Conservation (phyloP, 64 coral and sea anemone genomes). For the Acropora yongei region DNA sequence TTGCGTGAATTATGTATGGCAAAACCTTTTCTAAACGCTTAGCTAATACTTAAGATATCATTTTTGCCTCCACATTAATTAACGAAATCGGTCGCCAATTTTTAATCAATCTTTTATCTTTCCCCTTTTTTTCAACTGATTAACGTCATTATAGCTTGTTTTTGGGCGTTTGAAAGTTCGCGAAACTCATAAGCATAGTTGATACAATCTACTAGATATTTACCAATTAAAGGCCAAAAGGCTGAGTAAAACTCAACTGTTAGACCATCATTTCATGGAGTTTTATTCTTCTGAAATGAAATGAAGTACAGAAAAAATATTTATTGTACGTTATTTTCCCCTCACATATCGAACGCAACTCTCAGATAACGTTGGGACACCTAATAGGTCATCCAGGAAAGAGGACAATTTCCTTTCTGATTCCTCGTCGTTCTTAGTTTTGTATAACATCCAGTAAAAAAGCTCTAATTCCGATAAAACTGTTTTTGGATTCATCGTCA, state of each 20-base stretch:
- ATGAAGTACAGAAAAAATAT: conserved; percentile 1
- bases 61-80: too few species aligned
- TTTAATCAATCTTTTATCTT: too few species aligned
- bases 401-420: conserved; percentile 1
- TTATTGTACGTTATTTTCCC: conserved; percentile 8
- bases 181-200: conserved; percentile 22
- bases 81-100: too few species aligned
- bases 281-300: background rate
- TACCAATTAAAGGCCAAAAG: conserved; percentile 50
- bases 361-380: background rate
- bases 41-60: too few species aligned
- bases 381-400: background rate
- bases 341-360: background rate
- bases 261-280: too few species aligned
- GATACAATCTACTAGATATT: conserved; percentile 13
- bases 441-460: conserved; percentile 17
- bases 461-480: conserved; percentile 1
- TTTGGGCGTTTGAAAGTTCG: conserved; percentile 35
- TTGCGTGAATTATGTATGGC: too few species aligned
- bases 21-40: too few species aligned
- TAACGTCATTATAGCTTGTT: too few species aligned
- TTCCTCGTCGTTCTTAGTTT: background rate
- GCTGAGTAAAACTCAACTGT: conserved; percentile 45
- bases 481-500: too few species aligned
- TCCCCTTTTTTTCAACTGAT: too few species aligned